Evolutionary conservation across 1,140 invertebrate genomes (phyloP), one percentile per base, ranked within the genome.

Genomic region (Zaprionus nigranus): DNA sequence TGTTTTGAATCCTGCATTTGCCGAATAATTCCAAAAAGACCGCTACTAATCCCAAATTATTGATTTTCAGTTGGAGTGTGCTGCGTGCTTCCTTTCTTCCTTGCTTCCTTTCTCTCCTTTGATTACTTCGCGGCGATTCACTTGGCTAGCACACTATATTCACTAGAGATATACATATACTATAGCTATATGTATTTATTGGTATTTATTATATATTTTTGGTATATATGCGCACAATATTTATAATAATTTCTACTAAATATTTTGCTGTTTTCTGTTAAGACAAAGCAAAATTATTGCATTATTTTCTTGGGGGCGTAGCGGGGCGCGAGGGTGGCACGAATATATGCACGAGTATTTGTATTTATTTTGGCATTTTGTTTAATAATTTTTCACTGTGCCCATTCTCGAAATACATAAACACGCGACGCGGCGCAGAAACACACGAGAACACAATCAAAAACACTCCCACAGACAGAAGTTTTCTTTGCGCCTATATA

Each of bases 41-140:
- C 74, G 82, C 82, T 79, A 77, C 82, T 88, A 88, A 88, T 88
- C 84, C 84, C 85, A 73, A 88, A 71, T 84, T 88, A 88, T 88
- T 90, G 84, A 88, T 88, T 88, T 87, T 88, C 72, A 61, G 40
- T 46, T 72, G 57, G 17, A 79, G 65, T 68, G 60, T 79, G 60
- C 56, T 38, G 36, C 13, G 36, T 38, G 36, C 43, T 49, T 58
- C 70, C 72, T 81, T 77, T 57, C 61, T 64, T 9, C 38, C 4
- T 62, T 64, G 26, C 62, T 72, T 63, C 28, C 61, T 68, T 59
- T 17, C 38, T 12, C 36, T 51, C 17, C 17, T 65, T 58, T 30
- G 40, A 43, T 13, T 24, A 15, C 38, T 60, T 46, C 43, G 30
- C 30, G 49, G 54, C n/a, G 28, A 68, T 40, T 24, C 26, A 43